These are phyloP conservation scores for Halcyon senegalensis DNA, from an alignment of 2,113 vertebrate species.

Conservation along the genomic window DNA sequence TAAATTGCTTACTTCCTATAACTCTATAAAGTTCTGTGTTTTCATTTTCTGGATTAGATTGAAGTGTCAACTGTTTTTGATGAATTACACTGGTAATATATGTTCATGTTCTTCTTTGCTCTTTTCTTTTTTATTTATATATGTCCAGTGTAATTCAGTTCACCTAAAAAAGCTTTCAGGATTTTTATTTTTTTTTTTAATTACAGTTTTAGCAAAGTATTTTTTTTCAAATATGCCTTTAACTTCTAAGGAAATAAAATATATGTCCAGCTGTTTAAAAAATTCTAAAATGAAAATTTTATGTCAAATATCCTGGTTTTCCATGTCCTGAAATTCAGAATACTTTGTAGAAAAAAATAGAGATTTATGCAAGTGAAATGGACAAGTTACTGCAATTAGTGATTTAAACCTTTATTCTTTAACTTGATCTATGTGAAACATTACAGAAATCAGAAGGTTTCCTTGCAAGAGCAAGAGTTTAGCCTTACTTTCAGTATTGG, in stretches of 20 bases:
- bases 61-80: conserved; percentile 84
- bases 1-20: conserved; percentile 87
- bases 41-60: conserved; percentile 86
- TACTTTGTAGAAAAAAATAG: not conserved
- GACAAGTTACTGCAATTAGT: not conserved
- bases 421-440: not conserved
- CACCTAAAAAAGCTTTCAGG: conserved; percentile 70
- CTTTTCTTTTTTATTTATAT: conserved; percentile 81
- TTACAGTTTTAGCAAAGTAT: conserved; percentile 49
- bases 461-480: not conserved
- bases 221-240: conserved; percentile 57
- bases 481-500: not conserved
- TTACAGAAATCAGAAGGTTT: not conserved
- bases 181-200: not conserved
- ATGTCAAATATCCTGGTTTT: not conserved
- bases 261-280: not conserved
- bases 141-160: conserved; percentile 78
- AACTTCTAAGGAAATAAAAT: conserved; percentile 46
- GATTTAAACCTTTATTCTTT: not conserved
- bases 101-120: conserved; percentile 80
- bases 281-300: not conserved
- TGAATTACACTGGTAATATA: conserved; percentile 81
- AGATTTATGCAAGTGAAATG: not conserved
- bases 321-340: not conserved
- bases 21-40: conserved; percentile 85